These are phyloP conservation scores for Hesperia comma DNA, from an alignment of 2,888 invertebrate species.

Conservation along the genomic window DNA sequence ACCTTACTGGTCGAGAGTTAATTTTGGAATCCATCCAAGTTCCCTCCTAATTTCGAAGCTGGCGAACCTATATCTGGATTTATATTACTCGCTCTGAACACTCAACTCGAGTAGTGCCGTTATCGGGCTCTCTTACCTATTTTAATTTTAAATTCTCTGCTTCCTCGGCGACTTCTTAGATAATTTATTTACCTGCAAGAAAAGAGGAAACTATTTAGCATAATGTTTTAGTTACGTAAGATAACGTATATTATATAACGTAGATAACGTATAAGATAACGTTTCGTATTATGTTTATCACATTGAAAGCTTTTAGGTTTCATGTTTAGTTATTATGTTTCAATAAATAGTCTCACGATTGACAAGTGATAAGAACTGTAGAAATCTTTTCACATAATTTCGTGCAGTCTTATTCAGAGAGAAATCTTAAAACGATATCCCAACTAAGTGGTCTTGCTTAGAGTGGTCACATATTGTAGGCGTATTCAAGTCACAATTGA, in stretches of 20 bases:
- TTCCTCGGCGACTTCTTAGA: constrained; percentile 23
- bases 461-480: no score
- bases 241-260: neutral
- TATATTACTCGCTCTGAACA: constrained; percentile 39
- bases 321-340: no score
- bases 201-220: constrained; percentile 40
- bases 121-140: constrained; percentile 39
- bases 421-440: no score
- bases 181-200: constrained; percentile 45
- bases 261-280: neutral
- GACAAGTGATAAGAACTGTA: no score
- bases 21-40: constrained; percentile 59
- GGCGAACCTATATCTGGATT: constrained; percentile 37
- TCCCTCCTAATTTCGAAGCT: constrained; percentile 51
- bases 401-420: no score
- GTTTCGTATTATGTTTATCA: neutral
- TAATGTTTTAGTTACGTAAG: constrained; percentile 14
- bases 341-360: no score
- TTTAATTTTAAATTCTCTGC: constrained; percentile 39
- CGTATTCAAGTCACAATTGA: no score
- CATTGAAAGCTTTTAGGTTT: neutral
- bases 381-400: no score
- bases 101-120: constrained; percentile 33
- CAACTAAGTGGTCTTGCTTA: no score
- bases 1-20: constrained; percentile 39